Base-by-base conservation (phyloP, 2,888 invertebrate genomes). In the Zhuqinia jingwanae region DNA sequence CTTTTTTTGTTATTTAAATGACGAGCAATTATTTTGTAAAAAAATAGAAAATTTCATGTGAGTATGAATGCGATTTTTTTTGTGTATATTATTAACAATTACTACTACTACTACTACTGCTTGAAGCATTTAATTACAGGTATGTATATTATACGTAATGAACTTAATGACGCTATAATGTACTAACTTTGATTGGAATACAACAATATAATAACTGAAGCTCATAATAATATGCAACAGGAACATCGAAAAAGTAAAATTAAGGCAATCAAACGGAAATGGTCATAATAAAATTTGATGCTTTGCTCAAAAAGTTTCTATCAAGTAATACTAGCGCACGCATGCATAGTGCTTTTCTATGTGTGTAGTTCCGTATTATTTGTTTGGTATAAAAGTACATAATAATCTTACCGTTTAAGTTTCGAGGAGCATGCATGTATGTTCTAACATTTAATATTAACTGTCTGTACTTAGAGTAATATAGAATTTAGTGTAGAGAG, bases 251-350 rank as follows among this genome's bases (percentile, higher is more conserved):
- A 75, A 47, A 83, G 36, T 36, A 36, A 53, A 20, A 68, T 13
- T 36, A 65, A 58, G 84, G 68, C 42, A 60, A 76, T 73, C 45
- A 56, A 47, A 63, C 58, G 36, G 56, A 68, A 75, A 68, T 68
- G 50, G 30, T 76, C 36, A 70, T 25, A 56, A 53, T 73, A 78
- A 81, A 82, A 68, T 30, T 82, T 77, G 84, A 84, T 84, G 77
- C 84, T 84, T 84, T 84, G 84, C 84, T 84, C 84, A 84, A 84
- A 82, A 83, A 84, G 84, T 84, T 42, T 84, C 84, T 84, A 63
- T 68, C 76, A 68, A 77, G 77, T 84, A 77, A 63, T 63, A 27
- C 77, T 76, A 17, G 27, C 20, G 10, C 17, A 11, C n/a, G n/a
- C 36, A 22, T 75, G 36, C 56, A 36, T 30, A 17, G 11, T 56